phyloP scores from a whole-genome alignment of 2,888 invertebrate genomes.

The Eristalis tenax region DNA sequence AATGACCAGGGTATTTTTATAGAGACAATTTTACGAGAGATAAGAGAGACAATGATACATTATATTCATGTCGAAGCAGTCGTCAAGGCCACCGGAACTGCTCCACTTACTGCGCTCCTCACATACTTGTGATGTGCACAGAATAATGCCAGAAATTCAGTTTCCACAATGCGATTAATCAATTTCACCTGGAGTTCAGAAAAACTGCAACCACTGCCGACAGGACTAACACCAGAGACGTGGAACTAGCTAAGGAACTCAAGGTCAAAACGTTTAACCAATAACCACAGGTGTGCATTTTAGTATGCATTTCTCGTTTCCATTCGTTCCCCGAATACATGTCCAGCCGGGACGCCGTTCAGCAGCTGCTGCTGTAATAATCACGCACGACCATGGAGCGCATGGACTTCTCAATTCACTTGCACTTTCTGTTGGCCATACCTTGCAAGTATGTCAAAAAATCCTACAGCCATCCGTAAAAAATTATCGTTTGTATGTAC shows the following conservation, averaged over 20 bases:
- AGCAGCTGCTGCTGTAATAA: neutral
- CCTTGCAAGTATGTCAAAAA: neutral
- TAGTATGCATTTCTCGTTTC: neutral
- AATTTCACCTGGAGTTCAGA: neutral
- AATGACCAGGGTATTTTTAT: too few relatives aligned
- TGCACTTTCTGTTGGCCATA: neutral
- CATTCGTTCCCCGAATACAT: neutral
- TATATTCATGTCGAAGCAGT: neutral
- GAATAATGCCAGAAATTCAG: neutral
- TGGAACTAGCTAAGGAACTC: neutral
- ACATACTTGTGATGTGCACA: neutral
- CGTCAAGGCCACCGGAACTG: neutral
- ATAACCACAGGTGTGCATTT: neutral
- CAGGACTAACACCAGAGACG: too few relatives aligned
- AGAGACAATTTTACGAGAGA: too few relatives aligned
- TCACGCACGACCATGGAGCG: neutral
- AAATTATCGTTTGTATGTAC: neutral
- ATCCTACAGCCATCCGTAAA: neutral
- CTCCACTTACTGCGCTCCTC: neutral
- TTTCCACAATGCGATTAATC: neutral
- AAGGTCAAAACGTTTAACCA: neutral
- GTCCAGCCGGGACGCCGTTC: neutral
- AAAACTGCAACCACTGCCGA: neutral
- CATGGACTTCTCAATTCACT: neutral
- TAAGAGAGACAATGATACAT: too few relatives aligned